phyloP scores from a whole-genome alignment of 2,113 vertebrate genomes.

The Trachemys scripta region DNA sequence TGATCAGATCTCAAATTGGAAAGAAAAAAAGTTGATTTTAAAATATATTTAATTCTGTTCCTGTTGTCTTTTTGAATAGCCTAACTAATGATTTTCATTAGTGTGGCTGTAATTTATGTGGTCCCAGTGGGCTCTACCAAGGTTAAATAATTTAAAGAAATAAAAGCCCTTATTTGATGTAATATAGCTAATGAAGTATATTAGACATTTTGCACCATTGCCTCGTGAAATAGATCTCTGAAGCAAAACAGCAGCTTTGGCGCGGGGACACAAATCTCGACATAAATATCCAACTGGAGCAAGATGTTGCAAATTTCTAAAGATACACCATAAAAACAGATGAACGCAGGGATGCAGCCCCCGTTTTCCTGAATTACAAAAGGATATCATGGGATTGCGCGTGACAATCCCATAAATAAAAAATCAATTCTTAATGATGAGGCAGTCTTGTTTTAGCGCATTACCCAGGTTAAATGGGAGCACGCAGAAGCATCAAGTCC shows the following conservation, averaged over 20 bases:
- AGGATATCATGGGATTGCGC: constrained; percentile 78
- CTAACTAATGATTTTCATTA: constrained; percentile 86
- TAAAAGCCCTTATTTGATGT: constrained; percentile 75
- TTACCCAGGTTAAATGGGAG: constrained; percentile 85
- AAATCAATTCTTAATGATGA: constrained; percentile 86
- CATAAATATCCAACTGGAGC: constrained; percentile 78
- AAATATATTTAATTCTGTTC: constrained; percentile 61
- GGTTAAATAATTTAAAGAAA: constrained; percentile 87
- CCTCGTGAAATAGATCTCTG: constrained; percentile 62
- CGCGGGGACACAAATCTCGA: constrained; percentile 77
- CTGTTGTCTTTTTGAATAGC: constrained; percentile 67
- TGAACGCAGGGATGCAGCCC: constrained; percentile 54
- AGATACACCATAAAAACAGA: constrained; percentile 76
- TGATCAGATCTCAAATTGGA: neutral
- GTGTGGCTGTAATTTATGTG: constrained; percentile 78
- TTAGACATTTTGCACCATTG: constrained; percentile 51
- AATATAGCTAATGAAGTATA: constrained; percentile 81
- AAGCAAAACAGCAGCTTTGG: constrained; percentile 67
- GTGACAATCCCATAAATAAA: constrained; percentile 82
- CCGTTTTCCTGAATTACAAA: constrained; percentile 70
- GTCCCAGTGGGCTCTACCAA: constrained; percentile 77
- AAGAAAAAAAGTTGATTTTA: constrained; percentile 42
- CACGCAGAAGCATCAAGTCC: constrained; percentile 74
- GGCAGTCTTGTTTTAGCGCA: constrained; percentile 77
- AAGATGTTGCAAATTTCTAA: constrained; percentile 78